A percentile compares a stretch with the other conserved stretches of the same genome.
These are phyloP conservation scores for Perodicticus potto DNA, from an alignment of 2,797 vertebrate genomes.

Conservation along the genomic window DNA sequence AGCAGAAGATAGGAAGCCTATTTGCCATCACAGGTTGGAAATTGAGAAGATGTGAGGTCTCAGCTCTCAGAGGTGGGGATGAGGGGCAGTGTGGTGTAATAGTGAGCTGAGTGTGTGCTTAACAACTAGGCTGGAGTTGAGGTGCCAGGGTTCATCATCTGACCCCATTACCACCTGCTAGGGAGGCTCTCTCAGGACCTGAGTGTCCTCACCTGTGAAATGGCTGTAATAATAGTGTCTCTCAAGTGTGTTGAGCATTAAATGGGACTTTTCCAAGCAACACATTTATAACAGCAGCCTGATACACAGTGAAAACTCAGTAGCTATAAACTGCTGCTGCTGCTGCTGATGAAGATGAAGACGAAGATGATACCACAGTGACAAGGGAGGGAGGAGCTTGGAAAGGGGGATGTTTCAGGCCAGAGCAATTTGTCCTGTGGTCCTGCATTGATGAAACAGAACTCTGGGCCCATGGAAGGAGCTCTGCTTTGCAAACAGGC, in stretches of 20 bases:
- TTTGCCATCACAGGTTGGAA: not conserved
- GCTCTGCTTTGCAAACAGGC: not conserved
- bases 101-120: too few relatives aligned
- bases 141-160: not conserved
- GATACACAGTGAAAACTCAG: not conserved
- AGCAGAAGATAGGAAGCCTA: not conserved
- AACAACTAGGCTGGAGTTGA: not conserved
- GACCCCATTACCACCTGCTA: too few relatives aligned
- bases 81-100: rapidly evolving
- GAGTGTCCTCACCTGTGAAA: not conserved
- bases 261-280: not conserved
- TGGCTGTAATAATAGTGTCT: not conserved
- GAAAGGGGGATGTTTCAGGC: not conserved
- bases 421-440: not conserved
- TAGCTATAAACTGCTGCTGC: not conserved
- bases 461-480: not conserved
- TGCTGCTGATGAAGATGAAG: not conserved
- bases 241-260: not conserved
- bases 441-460: not conserved
- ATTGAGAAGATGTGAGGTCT: not conserved
- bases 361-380: not conserved
- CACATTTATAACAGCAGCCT: not conserved
- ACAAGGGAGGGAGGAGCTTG: not conserved
- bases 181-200: not conserved
- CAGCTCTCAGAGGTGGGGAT: not conserved